Base-by-base conservation (phyloP, 1,140 invertebrate species). In the Trichonephila clavata region DNA sequence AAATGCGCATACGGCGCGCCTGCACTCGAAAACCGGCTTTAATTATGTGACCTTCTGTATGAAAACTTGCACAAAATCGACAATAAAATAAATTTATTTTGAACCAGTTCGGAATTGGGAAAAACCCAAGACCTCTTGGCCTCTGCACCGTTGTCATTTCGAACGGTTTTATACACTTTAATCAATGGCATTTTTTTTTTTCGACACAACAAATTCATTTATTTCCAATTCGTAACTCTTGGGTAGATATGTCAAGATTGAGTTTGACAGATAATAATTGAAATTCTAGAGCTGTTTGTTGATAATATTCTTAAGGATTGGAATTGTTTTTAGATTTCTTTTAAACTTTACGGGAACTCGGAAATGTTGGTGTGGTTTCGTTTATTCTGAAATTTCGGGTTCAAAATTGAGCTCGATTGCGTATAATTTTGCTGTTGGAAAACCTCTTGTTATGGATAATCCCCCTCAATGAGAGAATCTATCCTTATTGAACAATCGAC, bases 91-190 rank as follows among this genome's bases (percentile, higher is more conserved):
- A 39, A 63, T 43, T 63, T 39, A 57, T 63, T 63, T 39, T 63
- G 86, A 87, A 87, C 86, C 86, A 63, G 86, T 87, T 87, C 43
- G 86, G 86, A 87, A 32, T 24, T 65, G 60, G 86, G 86, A 61
- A 87, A 87, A 63, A 63, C 86, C 86, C 13, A 39, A 63, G 27
- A 87, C 27, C 61, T 87, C 43, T 63, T 61, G 59, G 14, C 27
- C 57, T 32, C 18, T 14, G 43, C 71, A 1, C 39, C 4, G 81
- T 83, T 83, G 71, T 77, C 71, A 77, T 77, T 77, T 27, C 18
- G 2, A 39, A 77, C 6, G 18, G n/a, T 57, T 83, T 83, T 57
- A 83, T 59, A 8, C 50, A 10, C 8, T 21, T 83, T 57, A 59
- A 83, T 83, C 43, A 57, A 83, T 83, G 13, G 71, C 1, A 5